Percentiles rank a stretch among this genome's conserved stretches.
Evolutionary conservation across 2,888 invertebrate genomes (phyloP).

Genomic region (Calliopum simillimum): DNA sequence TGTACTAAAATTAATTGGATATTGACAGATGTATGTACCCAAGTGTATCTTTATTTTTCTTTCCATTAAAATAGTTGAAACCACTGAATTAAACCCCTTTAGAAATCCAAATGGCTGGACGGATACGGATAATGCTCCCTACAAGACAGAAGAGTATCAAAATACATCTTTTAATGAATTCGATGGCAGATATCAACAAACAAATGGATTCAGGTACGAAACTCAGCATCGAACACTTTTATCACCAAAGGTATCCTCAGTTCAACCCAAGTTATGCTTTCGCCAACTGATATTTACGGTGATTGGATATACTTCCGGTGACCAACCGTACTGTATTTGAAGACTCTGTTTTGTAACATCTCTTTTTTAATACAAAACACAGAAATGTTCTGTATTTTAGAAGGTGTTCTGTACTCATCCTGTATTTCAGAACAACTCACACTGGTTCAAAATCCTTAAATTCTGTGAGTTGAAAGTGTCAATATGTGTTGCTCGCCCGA

Average conservation of each 20-base stretch:
- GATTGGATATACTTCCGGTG: too few relatives aligned
- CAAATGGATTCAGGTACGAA: constrained; percentile 63
- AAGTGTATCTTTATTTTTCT: constrained; percentile 1
- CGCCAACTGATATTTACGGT: too few relatives aligned
- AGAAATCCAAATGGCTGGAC: constrained; percentile 61
- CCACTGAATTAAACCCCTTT: constrained; percentile 67
- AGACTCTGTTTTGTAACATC: too few relatives aligned
- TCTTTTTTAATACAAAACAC: too few relatives aligned
- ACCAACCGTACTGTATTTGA: too few relatives aligned
- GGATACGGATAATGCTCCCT: constrained; percentile 54
- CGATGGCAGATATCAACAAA: constrained; percentile 65
- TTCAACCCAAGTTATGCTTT: neutral
- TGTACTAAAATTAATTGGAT: constrained; percentile 11
- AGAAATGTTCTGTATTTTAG: too few relatives aligned
- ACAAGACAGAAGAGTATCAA: constrained; percentile 59
- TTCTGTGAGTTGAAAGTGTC: too few relatives aligned
- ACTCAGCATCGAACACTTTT: neutral
- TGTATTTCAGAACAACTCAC: too few relatives aligned
- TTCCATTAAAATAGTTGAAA: constrained; percentile 47
- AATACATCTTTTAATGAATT: constrained; percentile 66
- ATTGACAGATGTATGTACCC: neutral
- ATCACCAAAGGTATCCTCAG: neutral
- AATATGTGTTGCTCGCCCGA: too few relatives aligned
- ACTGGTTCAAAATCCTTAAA: too few relatives aligned
- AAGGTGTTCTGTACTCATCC: too few relatives aligned